phyloP scores from a whole-genome alignment of 1,140 invertebrate species.

The Acromyrmex charruanus region DNA sequence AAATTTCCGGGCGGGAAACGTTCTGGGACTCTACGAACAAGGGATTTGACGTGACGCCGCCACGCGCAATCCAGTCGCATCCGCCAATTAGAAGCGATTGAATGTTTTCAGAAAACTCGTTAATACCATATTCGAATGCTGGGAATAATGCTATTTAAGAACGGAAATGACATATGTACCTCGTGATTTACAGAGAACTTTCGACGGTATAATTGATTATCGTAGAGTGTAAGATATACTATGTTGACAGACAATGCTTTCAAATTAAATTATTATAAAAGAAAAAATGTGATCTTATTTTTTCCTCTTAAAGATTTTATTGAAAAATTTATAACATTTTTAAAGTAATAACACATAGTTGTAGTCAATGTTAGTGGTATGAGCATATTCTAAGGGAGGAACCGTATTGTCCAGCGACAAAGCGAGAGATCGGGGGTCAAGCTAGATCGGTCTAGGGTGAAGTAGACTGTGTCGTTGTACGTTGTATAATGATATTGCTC shows the following conservation, averaged over 20 bases:
- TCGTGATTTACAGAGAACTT: neutral
- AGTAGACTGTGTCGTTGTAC: conserved; percentile 77
- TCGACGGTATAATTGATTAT: neutral
- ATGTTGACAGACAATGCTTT: neutral
- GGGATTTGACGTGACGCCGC: conserved; percentile 37
- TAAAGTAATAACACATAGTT: neutral
- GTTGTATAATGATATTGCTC: conserved; percentile 77
- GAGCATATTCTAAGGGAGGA: conserved; percentile 61
- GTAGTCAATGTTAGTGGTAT: conserved; percentile 52
- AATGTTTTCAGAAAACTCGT: conserved; percentile 21
- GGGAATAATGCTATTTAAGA: neutral
- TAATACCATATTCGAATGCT: neutral
- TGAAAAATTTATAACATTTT: conserved; percentile 10
- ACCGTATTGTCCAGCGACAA: conserved; percentile 67
- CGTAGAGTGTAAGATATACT: neutral
- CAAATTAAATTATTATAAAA: conserved; percentile 13
- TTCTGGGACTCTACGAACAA: conserved; percentile 34
- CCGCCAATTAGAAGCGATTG: conserved; percentile 57
- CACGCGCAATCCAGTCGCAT: conserved; percentile 71
- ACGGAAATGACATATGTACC: neutral
- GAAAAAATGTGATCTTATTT: neutral
- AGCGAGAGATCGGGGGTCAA: conserved; percentile 68
- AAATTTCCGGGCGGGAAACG: conserved; percentile 78
- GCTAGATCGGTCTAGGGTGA: conserved; percentile 72
- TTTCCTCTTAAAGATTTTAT: neutral